Evolutionary conservation across 1,140 invertebrate species (phyloP), one percentile per base, ranked within the genome.

Genomic region (Dreissena polymorpha): DNA sequence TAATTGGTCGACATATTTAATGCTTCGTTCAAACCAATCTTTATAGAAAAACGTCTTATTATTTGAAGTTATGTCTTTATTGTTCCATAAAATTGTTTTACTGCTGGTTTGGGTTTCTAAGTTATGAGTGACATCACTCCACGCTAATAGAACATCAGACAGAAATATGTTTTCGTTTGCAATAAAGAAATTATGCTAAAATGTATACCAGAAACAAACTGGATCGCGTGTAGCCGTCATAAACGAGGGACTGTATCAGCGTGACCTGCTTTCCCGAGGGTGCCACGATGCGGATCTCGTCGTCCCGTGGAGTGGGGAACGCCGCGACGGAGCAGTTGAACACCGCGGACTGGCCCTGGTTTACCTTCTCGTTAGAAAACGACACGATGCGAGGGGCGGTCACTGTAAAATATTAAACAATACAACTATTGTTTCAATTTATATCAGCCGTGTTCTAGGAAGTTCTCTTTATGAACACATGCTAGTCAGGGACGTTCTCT

Each of bases 271-370:
- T 87, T 29, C 86, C 83, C 8, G 64, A 16, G 18, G 88, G 87
- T 14, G 85, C 86, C 21, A 80, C 57, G 21, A 91, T 68, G 21
- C 39, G 64, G 12, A 91, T 90, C 25, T 91, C 90, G 23, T 75
- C 81, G 57, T 87, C 84, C 29, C 65, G 25, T 10, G 91, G 91
- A 7, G 87, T 87, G 10, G 91, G 91, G 73, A 80, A 89, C 3
- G 90, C 90, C 12, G 88, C 84, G 16, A 91, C 89, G 6, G 90
- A 91, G 76, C 91, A 91, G 83, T 91, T 91, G 76, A 91, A 90
- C 7, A 74, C 73, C n/a, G 89, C 79, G 13, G 85, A 75, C 50
- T 90, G 87, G 7, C 90, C 90, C 5, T 90, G 90, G 72, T 91
- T 91, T 10, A 90, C 91, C 55, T 87, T 83, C 10, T 80, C 75